Evolutionary conservation across 1,140 invertebrate species (phyloP).

Genomic region (Meloidogyne floridensis): DNA sequence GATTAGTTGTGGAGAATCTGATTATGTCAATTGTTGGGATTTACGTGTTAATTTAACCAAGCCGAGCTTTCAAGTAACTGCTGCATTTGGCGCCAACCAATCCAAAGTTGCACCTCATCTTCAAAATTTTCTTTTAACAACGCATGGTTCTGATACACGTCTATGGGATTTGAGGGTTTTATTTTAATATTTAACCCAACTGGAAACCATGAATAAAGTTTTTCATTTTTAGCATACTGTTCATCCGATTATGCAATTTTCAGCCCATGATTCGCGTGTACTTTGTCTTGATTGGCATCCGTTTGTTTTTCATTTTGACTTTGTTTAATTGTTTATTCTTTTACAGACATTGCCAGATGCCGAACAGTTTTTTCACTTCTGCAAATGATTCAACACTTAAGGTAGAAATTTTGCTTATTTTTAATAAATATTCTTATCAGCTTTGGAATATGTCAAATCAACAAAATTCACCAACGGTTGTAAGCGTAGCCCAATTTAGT

Average conservation of each 20-base stretch:
- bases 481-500: constrained; percentile 30
- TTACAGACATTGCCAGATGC: constrained; percentile 3
- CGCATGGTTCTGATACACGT: constrained; percentile 44
- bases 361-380: constrained; percentile 39
- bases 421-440: neutral
- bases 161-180: constrained; percentile 45
- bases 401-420: neutral
- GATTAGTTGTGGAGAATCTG: constrained; percentile 31
- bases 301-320: constrained; percentile 3
- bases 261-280: constrained; percentile 25
- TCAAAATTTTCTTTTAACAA: constrained; percentile 32
- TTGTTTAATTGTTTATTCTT: neutral
- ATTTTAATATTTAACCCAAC: neutral
- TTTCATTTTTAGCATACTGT: constrained; percentile 28
- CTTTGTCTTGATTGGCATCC: constrained; percentile 42
- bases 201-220: too few species aligned
- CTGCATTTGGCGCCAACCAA: constrained; percentile 42
- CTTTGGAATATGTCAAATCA: constrained; percentile 34
- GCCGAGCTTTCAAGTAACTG: constrained; percentile 22
- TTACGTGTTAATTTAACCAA: constrained; percentile 32
- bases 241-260: constrained; percentile 31
- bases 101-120: constrained; percentile 41
- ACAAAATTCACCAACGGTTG: neutral
- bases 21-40: constrained; percentile 46
- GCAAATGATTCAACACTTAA: constrained; percentile 31